A percentile compares a stretch with the other conserved stretches of the same genome.
These are phyloP conservation scores for Neoaliturus tenellus DNA, from an alignment of 2,888 invertebrate genomes.

Conservation along the genomic window DNA sequence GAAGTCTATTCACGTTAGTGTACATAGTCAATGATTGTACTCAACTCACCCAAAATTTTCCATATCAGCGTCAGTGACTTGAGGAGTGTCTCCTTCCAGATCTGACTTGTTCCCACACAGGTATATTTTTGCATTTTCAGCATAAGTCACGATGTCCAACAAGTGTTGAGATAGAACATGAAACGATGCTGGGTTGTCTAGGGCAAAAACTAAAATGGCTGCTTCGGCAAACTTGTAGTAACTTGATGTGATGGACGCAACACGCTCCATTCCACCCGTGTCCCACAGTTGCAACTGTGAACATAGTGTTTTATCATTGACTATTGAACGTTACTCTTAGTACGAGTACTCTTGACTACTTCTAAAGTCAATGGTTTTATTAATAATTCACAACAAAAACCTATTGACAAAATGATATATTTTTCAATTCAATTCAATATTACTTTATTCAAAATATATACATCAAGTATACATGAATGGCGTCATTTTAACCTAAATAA, in stretches of 20 bases:
- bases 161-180: slow-evolving; percentile 94
- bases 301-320: background rate
- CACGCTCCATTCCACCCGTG: slow-evolving; percentile 97
- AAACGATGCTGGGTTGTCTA: slow-evolving; percentile 95
- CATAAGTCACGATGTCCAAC: slow-evolving; percentile 94
- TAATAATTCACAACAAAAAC: too few species aligned
- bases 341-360: too few species aligned
- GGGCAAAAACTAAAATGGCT: slow-evolving; percentile 92
- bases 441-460: too few species aligned
- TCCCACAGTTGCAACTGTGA: slow-evolving; percentile 95
- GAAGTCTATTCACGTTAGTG: too few species aligned
- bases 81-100: slow-evolving; percentile 81
- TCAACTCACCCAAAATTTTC: slow-evolving; percentile 86
- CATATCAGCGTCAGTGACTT: slow-evolving; percentile 91
- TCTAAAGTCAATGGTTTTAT: too few species aligned
- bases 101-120: slow-evolving; percentile 96
- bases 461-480: too few species aligned
- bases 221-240: slow-evolving; percentile 98
- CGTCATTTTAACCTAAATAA: too few species aligned
- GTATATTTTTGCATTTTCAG: slow-evolving; percentile 96
- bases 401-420: too few species aligned
- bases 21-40: too few species aligned
- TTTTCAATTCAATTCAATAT: too few species aligned
- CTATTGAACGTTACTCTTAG: too few species aligned
- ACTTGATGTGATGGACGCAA: slow-evolving; percentile 95